Conservation (phyloP, 2,888 invertebrate species). For the Hemistola chrysoprasaria region DNA sequence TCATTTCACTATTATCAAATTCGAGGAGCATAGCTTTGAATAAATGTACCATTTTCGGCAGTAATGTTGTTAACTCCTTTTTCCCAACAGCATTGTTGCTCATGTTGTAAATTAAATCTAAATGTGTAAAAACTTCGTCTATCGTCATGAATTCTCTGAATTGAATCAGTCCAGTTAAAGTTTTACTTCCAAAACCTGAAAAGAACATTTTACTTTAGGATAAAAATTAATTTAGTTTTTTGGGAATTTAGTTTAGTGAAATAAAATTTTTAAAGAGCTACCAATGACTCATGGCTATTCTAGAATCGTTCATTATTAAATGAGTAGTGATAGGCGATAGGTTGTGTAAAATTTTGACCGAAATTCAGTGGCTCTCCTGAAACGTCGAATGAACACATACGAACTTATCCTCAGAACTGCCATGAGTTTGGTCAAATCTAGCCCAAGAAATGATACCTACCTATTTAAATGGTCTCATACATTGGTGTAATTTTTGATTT, state of each 20-base stretch:
- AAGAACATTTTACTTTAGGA: slow-evolving; percentile 22
- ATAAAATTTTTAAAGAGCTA: too few species aligned
- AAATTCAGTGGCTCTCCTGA: too few species aligned
- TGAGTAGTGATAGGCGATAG: too few species aligned
- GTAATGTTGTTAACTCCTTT: slow-evolving; percentile 41
- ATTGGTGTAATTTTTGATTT: slow-evolving; percentile 43
- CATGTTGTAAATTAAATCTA: slow-evolving; percentile 53
- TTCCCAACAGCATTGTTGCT: slow-evolving; percentile 46
- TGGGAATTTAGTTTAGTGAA: too few species aligned
- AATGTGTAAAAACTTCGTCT: slow-evolving; percentile 55
- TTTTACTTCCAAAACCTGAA: slow-evolving; percentile 56
- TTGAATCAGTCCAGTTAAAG: slow-evolving; percentile 45
- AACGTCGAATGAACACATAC: too few species aligned
- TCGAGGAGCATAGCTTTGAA: slow-evolving; percentile 57
- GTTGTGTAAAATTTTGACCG: too few species aligned
- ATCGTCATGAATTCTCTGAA: slow-evolving; percentile 59
- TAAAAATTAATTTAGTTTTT: not conserved
- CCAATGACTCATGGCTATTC: too few species aligned
- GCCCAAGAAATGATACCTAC: slow-evolving; percentile 30
- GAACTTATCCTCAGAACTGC: too few species aligned
- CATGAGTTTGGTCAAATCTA: too few species aligned
- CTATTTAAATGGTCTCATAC: slow-evolving; percentile 32
- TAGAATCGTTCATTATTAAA: too few species aligned
- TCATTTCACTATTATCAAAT: slow-evolving; percentile 64
- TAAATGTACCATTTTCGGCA: slow-evolving; percentile 48